Percentiles rank a stretch among this genome's conserved stretches.
These are phyloP conservation scores for Helarctos malayanus DNA, from an alignment of 2,797 vertebrate species.

Conservation along the genomic window DNA sequence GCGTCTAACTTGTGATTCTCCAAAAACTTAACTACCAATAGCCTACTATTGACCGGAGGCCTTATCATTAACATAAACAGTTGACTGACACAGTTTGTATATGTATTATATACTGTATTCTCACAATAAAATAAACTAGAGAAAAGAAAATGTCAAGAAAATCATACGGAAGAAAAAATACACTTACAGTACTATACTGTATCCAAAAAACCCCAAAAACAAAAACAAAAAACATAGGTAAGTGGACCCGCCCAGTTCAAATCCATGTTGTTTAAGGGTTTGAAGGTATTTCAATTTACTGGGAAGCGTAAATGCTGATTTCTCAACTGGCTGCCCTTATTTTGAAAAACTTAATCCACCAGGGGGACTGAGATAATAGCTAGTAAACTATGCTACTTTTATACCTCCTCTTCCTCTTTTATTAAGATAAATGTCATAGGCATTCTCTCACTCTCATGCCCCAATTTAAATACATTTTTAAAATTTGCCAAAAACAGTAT, in stretches of 20 bases:
- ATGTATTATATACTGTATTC: not conserved
- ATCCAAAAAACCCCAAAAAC: not conserved
- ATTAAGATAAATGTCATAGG: constrained; percentile 43
- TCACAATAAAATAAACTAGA: not conserved
- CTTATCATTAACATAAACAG: not conserved
- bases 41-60: not conserved
- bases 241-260: not conserved
- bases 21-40: not conserved
- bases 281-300: not conserved
- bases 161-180: not conserved
- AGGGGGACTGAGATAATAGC: not conserved
- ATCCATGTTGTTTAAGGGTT: not conserved
- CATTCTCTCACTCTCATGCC: not conserved
- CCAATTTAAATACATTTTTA: not conserved
- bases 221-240: not conserved
- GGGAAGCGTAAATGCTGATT: not conserved
- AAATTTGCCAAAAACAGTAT: not conserved
- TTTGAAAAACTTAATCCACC: not conserved
- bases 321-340: not conserved
- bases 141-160: not conserved
- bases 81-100: not conserved
- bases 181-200: not conserved
- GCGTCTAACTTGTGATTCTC: not conserved
- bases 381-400: not conserved
- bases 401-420: not conserved